Percentiles rank a stretch among this genome's conserved stretches.
Evolutionary conservation across 2,113 vertebrate genomes (phyloP).

Genomic region (Lontra canadensis): DNA sequence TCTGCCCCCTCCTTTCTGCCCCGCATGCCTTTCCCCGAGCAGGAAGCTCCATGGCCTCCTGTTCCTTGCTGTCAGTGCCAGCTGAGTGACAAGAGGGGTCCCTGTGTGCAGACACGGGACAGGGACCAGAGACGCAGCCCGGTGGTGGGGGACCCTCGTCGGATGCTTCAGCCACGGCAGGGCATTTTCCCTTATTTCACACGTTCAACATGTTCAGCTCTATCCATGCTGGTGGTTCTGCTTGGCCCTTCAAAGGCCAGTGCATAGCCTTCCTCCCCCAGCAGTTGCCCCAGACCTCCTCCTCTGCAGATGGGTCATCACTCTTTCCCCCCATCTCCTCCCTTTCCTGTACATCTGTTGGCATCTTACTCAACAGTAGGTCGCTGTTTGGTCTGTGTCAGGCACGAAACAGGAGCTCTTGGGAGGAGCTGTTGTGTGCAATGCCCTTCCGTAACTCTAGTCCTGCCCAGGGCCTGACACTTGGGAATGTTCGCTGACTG

Average conservation of each 20-base stretch:
- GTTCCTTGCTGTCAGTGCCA: not conserved
- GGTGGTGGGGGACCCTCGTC: no score
- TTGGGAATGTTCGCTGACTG: not conserved
- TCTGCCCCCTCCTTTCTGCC: not conserved
- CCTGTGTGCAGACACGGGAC: not conserved
- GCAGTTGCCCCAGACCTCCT: not conserved
- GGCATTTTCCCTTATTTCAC: no score
- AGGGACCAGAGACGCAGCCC: not conserved
- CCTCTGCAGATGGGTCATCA: not conserved
- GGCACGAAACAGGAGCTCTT: not conserved
- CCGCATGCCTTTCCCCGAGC: rapidly evolving
- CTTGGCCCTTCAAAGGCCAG: not conserved
- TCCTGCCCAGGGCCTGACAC: no score
- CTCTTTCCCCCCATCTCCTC: not conserved
- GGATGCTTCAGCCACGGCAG: rapidly evolving
- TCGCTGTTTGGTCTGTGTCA: not conserved
- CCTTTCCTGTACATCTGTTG: not conserved
- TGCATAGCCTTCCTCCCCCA: not conserved
- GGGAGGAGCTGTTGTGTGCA: not conserved
- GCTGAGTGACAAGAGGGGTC: not conserved
- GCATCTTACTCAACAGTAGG: not conserved
- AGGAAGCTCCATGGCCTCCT: not conserved
- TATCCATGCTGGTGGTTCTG: not conserved
- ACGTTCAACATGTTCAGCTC: not conserved
- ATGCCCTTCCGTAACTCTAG: not conserved